Base-by-base conservation (phyloP, 2,888 invertebrate species). In the Thereva unica region DNA sequence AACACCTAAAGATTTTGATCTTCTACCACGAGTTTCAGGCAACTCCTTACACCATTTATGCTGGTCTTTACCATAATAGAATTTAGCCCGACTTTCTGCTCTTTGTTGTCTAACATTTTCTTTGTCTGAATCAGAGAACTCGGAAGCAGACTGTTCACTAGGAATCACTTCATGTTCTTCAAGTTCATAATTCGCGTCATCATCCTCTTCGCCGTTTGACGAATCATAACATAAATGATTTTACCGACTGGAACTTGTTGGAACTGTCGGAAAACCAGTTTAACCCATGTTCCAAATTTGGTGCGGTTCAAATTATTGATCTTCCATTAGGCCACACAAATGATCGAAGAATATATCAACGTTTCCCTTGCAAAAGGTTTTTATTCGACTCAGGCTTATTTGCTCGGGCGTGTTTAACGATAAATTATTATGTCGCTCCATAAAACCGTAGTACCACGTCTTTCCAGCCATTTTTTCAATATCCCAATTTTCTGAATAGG, bases 351-450 rank as follows among this genome's bases (percentile, higher is more conserved):
- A n/a, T n/a, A n/a, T n/a, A 68, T 41, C 6, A 5, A 41, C 42
- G 8, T 41, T 41, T 82, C 37, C 38, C 34, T 37, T 8, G 6
- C 6, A 41, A 41, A 41, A 41, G 6, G 42, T 7, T 41, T 41
- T 41, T 5, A 41, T 8, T 7, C 42, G 42, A 41, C 8, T 5
- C 42, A 41, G 8, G 8, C 6, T 41, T 8, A 8, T 41, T 41
- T 41, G 42, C 45, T 69, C 67, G 23, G 68, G 59, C 44, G 66
- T 59, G 53, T 64, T 52, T 7, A 70, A 40, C 7, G 57, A 50
- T 5, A 69, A 37, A 40, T 61, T 9, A 3, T 47, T 40, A 55
- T 70, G 68, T 0, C 64, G 65, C 38, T 65, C 45, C 40, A 70
- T 61, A 45, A 70, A 70, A 2, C 34, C 38, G 45, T 67, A 65